These are phyloP conservation scores for Fistularia tabacaria DNA, from an alignment of 2,797 vertebrate genomes.

Conservation along the genomic window DNA sequence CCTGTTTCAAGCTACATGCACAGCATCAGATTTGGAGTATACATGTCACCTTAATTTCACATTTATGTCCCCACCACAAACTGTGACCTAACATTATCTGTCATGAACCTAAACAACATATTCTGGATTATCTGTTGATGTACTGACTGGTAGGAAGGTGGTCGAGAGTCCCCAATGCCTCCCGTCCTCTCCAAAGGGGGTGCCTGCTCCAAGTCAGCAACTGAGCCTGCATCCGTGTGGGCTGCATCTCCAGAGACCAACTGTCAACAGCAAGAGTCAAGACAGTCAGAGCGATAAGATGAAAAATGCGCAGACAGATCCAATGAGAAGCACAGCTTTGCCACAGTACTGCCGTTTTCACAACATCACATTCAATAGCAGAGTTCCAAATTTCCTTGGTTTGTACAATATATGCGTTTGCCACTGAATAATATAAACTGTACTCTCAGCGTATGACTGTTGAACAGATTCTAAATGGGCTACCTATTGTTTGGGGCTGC, in stretches of 20 bases:
- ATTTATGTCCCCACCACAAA: too few relatives aligned
- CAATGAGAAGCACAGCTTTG: constrained; percentile 12
- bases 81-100: too few relatives aligned
- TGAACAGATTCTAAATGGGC: too few relatives aligned
- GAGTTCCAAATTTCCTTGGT: background rate
- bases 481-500: too few relatives aligned
- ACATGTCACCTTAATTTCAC: too few relatives aligned
- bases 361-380: background rate
- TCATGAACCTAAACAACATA: too few relatives aligned
- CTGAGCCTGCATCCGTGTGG: constrained; percentile 72
- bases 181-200: constrained; percentile 86
- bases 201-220: constrained; percentile 69
- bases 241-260: constrained; percentile 84
- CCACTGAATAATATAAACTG: too few relatives aligned
- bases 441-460: too few relatives aligned
- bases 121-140: background rate
- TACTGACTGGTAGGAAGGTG: constrained; percentile 93
- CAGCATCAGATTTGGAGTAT: background rate
- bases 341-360: constrained; percentile 23
- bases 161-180: constrained; percentile 89
- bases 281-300: background rate
- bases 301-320: constrained; percentile 2
- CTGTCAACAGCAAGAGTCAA: constrained; percentile 56
- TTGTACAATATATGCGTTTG: too few relatives aligned
- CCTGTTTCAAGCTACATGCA: constrained; percentile 9